Conservation (phyloP, 2,888 invertebrate species). For the Epicampocera succincta region DNA sequence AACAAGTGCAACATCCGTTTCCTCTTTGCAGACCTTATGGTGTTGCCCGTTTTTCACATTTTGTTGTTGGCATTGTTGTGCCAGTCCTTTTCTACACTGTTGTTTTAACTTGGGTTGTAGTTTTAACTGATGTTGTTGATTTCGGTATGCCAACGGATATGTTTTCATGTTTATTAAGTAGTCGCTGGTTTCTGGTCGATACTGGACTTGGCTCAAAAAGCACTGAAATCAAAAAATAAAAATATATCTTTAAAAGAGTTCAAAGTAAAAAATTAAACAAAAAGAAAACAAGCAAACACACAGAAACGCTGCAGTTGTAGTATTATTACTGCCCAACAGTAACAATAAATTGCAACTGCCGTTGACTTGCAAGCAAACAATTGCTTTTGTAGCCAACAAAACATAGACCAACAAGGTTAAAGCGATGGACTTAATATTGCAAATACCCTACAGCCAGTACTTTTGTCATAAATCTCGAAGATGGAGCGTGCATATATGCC, state of each 20-base stretch:
- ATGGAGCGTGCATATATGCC: too few relatives aligned
- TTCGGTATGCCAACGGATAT: constrained; percentile 65
- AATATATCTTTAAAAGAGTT: constrained; percentile 27
- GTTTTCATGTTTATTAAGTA: constrained; percentile 68
- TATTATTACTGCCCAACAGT: constrained; percentile 63
- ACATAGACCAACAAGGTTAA: too few relatives aligned
- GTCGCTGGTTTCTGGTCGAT: constrained; percentile 67
- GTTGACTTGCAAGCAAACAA: constrained; percentile 69
- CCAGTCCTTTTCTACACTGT: constrained; percentile 26
- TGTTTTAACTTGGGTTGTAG: constrained; percentile 38
- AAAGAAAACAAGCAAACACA: constrained; percentile 46
- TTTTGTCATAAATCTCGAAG: too few relatives aligned
- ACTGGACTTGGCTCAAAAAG: constrained; percentile 58
- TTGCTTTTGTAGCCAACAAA: constrained; percentile 62
- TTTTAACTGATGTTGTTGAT: too few relatives aligned
- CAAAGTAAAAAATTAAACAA: constrained; percentile 15
- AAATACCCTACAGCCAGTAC: constrained; percentile 29
- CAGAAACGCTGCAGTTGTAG: constrained; percentile 42
- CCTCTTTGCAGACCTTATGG: constrained; percentile 50
- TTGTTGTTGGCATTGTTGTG: constrained; percentile 21
- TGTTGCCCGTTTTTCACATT: constrained; percentile 26
- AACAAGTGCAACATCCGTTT: constrained; percentile 72
- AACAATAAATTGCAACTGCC: constrained; percentile 75
- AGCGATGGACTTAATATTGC: constrained; percentile 1
- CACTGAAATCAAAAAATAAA: constrained; percentile 32